Evolutionary conservation across 2,797 vertebrate genomes (phyloP).

Genomic region (Phrynocephalus vlangalii): DNA sequence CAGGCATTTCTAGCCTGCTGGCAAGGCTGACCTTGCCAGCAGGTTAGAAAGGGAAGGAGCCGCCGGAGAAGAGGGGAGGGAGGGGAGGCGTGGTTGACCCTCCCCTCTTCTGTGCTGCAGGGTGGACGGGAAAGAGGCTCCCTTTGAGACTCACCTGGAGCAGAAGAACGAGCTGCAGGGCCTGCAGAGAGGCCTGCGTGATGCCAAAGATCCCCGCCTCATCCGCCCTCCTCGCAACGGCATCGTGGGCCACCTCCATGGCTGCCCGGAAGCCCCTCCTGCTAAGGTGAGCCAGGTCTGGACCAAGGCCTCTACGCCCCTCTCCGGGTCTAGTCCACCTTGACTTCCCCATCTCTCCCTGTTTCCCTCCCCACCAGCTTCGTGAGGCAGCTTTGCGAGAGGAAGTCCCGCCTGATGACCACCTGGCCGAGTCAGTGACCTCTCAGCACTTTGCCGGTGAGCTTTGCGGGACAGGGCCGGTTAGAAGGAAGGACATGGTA

Average conservation of each 20-base stretch:
- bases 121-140: slow-evolving; percentile 91
- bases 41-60: neutral
- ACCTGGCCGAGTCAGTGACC: slow-evolving; percentile 84
- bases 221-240: slow-evolving; percentile 83
- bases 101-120: slow-evolving; percentile 66
- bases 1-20: neutral
- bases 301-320: accelerated
- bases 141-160: slow-evolving; percentile 81
- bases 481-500: neutral
- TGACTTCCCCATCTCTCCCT: neutral
- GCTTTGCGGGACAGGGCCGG: neutral
- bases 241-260: slow-evolving; percentile 83
- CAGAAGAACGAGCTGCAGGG: slow-evolving; percentile 77
- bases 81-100: neutral
- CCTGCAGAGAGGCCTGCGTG: slow-evolving; percentile 71
- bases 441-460: slow-evolving; percentile 90
- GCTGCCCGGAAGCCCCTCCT: slow-evolving; percentile 75
- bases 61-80: neutral
- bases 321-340: neutral
- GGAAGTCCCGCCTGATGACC: slow-evolving; percentile 86
- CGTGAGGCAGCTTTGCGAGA: slow-evolving; percentile 82
- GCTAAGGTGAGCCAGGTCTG: slow-evolving; percentile 74
- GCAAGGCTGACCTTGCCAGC: neutral
- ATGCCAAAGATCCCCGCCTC: slow-evolving; percentile 75
- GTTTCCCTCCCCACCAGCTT: slow-evolving; percentile 71